Evolutionary conservation across 1,140 invertebrate genomes (phyloP), one percentile per base, ranked within the genome.

Genomic region (Diorhabda elongata): DNA sequence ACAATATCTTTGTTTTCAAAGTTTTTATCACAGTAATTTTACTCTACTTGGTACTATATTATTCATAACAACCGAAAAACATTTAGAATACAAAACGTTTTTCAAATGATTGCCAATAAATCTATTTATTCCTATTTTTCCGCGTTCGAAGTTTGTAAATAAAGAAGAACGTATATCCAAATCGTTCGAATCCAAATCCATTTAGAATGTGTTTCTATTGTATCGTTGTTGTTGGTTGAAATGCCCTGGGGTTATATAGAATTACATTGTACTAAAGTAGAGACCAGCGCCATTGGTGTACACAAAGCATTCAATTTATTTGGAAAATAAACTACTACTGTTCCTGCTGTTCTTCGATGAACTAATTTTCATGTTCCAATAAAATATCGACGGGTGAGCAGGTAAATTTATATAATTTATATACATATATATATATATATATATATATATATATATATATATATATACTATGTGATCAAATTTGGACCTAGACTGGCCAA

Each of bases 241-340:
- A 52, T 52, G 47, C 47, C 47, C 47, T 26, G 47, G 47, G 47
- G 47, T 52, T 52, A 52, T 52, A 52, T 52, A 52, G 47, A 52
- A 52, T 52, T 52, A 52, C 47, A 52, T n/a, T n/a, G n/a, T 8
- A 52, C 6, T n/a, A 52, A 52, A 52, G 47, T 52, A 52, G 47
- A 52, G 6, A 8, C 47, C 6, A 52, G n/a, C 47, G n/a, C 47
- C 47, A 52, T 52, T 52, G 47, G 47, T 52, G n/a, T 3, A 52
- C 47, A 52, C 47, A 52, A 52, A 52, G 47, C 47, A 52, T 52
- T 52, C 47, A 52, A 52, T 52, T 52, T 52, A 52, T 52, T 52
- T 52, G 47, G 47, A 52, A 52, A 52, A 52, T 52, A 52, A 52
- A 52, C 47, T 52, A n/a, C 47, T n/a, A 52, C 47, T 52, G 47